Evolutionary conservation across 1,140 invertebrate species (phyloP), one percentile per base, ranked within the genome.

Genomic region (Laodelphax striatellus): DNA sequence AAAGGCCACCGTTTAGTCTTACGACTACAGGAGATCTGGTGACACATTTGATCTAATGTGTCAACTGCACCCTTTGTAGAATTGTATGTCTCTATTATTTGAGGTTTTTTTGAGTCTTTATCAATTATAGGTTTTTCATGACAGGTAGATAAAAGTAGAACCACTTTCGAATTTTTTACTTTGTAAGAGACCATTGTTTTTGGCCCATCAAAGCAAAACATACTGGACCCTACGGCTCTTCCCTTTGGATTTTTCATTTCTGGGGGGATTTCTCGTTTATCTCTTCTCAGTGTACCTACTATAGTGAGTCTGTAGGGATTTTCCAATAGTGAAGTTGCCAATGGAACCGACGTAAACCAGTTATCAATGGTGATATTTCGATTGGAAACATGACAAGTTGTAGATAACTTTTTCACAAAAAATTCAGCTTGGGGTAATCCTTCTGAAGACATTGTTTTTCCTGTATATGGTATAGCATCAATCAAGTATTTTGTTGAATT

Each of bases 41-140:
- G 34, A 24, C 61, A 65, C 14, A 44, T 69, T 62, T 72, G 63
- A 63, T 74, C 71, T 38, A 73, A 62, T 11, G 60, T 65, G 60
- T 73, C 72, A 0, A 75, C 71, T 50, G 66, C 70, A 17, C 67
- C 66, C 63, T 73, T 75, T 2, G 68, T 68, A 14, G 44, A 24
- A 60, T 75, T 70, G 50, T 73, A 73, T 57, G 61, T 65, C 9
- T 52, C 31, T 17, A 72, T 66, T 17, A 73, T 68, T 34, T 72
- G 64, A 21, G 68, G 69, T 61, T 71, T 70, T 22, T 66, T 53
- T 3, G 22, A 14, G 43, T 24, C 41, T 58, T 58, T 8, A 52
- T 65, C 58, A 53, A 65, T 58, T 4, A 16, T n/a, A 41, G 41
- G 43, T 21, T 43, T 50, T 13, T 57, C 14, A 44, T 67, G 61